Percentiles rank a stretch among this genome's conserved stretches.
These are phyloP conservation scores for Papilio elwesi DNA, from an alignment of 2,888 invertebrate genomes.

Conservation along the genomic window DNA sequence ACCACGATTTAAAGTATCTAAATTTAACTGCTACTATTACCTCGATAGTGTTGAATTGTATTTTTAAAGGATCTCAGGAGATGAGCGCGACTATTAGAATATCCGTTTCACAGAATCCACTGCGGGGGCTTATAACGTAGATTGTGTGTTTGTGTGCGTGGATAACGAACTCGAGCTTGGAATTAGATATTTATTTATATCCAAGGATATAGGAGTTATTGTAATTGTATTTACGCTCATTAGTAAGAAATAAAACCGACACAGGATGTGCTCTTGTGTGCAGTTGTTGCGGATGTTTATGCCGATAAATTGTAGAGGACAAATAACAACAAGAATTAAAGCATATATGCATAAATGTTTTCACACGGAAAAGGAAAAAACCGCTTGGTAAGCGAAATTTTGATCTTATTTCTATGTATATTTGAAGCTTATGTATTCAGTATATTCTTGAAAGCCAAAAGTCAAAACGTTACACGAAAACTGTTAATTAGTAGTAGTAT, in stretches of 20 bases:
- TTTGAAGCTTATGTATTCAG: no score
- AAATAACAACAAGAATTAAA: neutral
- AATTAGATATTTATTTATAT: constrained; percentile 13
- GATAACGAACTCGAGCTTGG: neutral
- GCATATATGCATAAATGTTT: neutral
- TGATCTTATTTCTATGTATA: no score
- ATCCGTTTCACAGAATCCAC: constrained; percentile 30
- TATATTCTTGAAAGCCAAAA: no score
- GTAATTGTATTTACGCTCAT: neutral
- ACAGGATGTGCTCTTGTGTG: neutral
- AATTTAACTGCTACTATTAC: no score
- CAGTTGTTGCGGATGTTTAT: neutral
- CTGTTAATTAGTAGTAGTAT: no score
- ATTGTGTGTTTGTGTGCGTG: constrained; percentile 9
- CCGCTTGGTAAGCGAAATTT: no score
- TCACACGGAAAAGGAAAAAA: neutral
- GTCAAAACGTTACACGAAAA: no score
- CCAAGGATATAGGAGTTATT: constrained; percentile 13
- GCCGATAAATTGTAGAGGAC: neutral
- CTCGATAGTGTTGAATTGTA: constrained; percentile 14
- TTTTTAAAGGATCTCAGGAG: constrained; percentile 23
- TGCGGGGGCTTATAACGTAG: constrained; percentile 3
- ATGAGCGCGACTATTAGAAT: constrained; percentile 12
- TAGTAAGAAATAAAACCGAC: neutral
- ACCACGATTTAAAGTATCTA: no score